Base-by-base conservation (phyloP, 2,113 vertebrate genomes). In the Laticauda colubrina region DNA sequence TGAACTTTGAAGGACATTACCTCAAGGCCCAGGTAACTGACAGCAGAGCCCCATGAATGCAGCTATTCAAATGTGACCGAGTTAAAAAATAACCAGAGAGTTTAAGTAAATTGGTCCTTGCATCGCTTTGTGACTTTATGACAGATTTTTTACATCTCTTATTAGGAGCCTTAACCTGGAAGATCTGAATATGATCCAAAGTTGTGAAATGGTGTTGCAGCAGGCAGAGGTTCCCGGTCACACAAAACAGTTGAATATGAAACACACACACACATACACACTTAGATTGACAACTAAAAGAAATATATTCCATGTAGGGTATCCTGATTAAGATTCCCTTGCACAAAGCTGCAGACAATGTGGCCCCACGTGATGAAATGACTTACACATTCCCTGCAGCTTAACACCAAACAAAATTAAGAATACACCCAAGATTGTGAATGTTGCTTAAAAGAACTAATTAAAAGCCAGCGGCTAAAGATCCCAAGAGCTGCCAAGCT, bases 381-480 rank as follows among this genome's bases (percentile, higher is more conserved):
- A 26, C 64, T 48, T 69, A 51, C 26, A 87, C 69, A 56, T 93
- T 64, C 91, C 89, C 64, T 94, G 55, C 75, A 93, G 87, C 87
- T 53, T 91, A 56, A 55, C n/a, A 54, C 89, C 64, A 59, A 89
- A 88, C 54, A 85, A 69, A 53, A 56, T 90, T 53, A 55, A 55
- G 91, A 86, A 48, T 91, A 93, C 94, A 94, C 59, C 57, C 90
- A 94, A 92, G 93, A 86, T 0, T 1, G 34, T 1, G 51, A 81
- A 90, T 48, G 85, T 51, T 90, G 75, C 87, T 56, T 61, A 15
- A 0, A 7, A 56, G 10, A 91, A 15, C 95, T 94, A 94, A 93
- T 96, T 94, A 92, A 88, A 94, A 94, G 94, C 8, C 85, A 93
- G 64, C 8, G 1, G 93, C 94, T 39, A 54, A 93, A 96, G 94